These are phyloP conservation scores for Heteromurus nitidus DNA, from an alignment of 2,888 invertebrate species.

Conservation along the genomic window DNA sequence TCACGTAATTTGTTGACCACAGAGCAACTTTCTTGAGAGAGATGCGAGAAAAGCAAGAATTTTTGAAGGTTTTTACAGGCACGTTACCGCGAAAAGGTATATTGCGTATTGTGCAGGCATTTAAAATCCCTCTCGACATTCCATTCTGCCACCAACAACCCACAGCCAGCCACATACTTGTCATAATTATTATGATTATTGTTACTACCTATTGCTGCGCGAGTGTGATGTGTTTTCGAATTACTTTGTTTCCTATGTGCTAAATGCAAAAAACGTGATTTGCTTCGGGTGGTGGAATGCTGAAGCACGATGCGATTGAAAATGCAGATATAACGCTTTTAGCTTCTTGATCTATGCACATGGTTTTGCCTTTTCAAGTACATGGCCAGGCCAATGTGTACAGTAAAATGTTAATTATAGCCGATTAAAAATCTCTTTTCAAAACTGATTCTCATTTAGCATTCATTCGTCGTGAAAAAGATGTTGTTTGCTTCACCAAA, in stretches of 20 bases:
- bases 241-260: constrained; percentile 21
- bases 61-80: neutral
- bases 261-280: constrained; percentile 48
- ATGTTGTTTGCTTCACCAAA: no score
- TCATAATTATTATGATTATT: constrained; percentile 54
- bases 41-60: neutral
- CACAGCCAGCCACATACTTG: constrained; percentile 38
- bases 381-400: no score
- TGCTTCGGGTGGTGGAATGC: constrained; percentile 45
- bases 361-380: no score
- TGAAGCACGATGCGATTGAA: neutral
- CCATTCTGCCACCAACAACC: constrained; percentile 7
- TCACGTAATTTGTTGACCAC: constrained; percentile 55
- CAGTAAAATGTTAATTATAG: constrained; percentile 34
- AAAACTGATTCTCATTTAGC: no score
- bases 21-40: no score
- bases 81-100: neutral
- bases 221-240: constrained; percentile 13
- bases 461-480: no score
- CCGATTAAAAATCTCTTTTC: neutral
- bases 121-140: neutral
- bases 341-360: no score
- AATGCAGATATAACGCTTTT: no score
- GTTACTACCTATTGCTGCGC: constrained; percentile 9
- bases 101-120: neutral